Base-by-base conservation (phyloP, 2,888 invertebrate genomes). In the Teleiodes luculella region DNA sequence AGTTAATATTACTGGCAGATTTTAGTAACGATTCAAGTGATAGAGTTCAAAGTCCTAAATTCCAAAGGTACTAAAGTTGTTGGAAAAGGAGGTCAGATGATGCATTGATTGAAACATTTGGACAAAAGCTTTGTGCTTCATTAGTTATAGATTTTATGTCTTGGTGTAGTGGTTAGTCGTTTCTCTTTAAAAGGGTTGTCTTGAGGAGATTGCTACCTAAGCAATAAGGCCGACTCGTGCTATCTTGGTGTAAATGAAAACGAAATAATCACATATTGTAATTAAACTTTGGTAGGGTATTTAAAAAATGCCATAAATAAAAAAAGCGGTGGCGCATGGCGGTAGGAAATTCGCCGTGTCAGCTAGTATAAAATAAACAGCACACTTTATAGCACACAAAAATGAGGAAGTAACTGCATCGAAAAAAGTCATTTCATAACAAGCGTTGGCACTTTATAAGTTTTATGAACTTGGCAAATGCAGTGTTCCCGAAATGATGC, bases 401-500 rank as follows among this genome's bases (percentile, higher is more conserved):
- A 16, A 37, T 14, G 10, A 5, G 14, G 16, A 37, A 37, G 18
- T 18, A 37, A 18, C 14, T 14, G 37, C 37, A 14, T 2, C 37
- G n/a, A n/a, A n/a, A n/a, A n/a, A n/a, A n/a, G n/a, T n/a, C n/a
- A 41, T 20, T 18, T 18, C 39, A 41, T 41, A 41, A 41, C 18
- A 41, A 41, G 18, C 18, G 24, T 24, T 41, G 18, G 11, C 18
- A 20, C 8, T 41, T 41, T 18, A 41, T 41, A 2, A 10, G 2
- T 46, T 46, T 46, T 46, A 46, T 46, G 46, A 31, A 46, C 46
- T 46, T 30, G 8, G 3, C 31, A 46, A 46, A 46, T 10, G 30
- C 46, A 46, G 31, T 46, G 46, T 31, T 13, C 8, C 46, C 46
- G 14, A 43, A 28, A 43, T 24, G n/a, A 41, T 43, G 43, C 43